Conservation (phyloP, 2,888 invertebrate species). For the Odontocerum albicorne region DNA sequence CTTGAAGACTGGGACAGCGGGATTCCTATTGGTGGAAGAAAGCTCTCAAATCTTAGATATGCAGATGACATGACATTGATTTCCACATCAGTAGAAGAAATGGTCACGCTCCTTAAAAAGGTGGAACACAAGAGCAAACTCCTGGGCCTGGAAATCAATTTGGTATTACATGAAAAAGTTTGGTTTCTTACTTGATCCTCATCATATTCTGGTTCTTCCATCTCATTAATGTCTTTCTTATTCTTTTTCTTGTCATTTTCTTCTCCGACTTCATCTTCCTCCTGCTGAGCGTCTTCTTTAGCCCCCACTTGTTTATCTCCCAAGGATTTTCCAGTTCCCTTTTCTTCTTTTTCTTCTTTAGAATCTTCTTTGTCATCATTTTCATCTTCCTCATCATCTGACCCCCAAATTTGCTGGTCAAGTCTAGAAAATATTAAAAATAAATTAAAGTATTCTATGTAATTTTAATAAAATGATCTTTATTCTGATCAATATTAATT, state of each 20-base stretch:
- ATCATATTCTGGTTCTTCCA: conserved; percentile 77
- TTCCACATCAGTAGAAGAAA: too few relatives aligned
- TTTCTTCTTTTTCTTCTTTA: conserved; percentile 57
- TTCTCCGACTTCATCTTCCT: conserved; percentile 58
- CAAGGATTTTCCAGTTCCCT: conserved; percentile 62
- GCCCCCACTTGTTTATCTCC: conserved; percentile 75
- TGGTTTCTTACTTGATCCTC: conserved; percentile 74
- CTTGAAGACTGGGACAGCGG: too few relatives aligned
- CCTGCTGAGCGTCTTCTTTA: conserved; percentile 64
- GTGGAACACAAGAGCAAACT: too few relatives aligned
- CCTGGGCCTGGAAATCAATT: background rate
- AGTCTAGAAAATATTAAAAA: conserved; percentile 44
- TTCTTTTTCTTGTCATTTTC: conserved; percentile 59
- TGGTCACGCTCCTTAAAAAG: too few relatives aligned
- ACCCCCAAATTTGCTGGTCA: conserved; percentile 81
- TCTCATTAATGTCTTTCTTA: conserved; percentile 76
- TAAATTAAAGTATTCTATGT: background rate
- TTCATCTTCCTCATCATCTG: conserved; percentile 75
- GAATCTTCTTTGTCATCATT: conserved; percentile 59
- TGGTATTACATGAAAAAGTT: too few relatives aligned
- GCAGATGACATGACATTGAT: too few relatives aligned
- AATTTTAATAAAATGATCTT: background rate
- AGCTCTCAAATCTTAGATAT: too few relatives aligned
- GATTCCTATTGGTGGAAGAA: too few relatives aligned
- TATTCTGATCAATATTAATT: too few relatives aligned